Conservation (phyloP, 1,140 invertebrate genomes). For the Neodiprion virginianus region DNA sequence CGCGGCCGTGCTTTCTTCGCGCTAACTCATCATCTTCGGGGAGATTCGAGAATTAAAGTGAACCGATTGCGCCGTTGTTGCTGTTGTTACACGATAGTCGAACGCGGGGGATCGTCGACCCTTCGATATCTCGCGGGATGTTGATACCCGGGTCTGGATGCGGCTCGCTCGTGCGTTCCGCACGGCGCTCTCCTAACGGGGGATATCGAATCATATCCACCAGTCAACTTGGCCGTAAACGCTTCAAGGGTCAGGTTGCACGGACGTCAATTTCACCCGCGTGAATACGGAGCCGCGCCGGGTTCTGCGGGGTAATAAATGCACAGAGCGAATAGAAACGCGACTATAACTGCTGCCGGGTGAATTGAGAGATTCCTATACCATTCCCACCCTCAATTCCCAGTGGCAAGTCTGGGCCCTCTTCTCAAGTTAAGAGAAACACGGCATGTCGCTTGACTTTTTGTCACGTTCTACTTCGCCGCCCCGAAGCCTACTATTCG, state of each 20-base stretch:
- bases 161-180: not conserved
- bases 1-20: not conserved
- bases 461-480: too few relatives aligned
- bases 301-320: too few relatives aligned
- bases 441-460: too few relatives aligned
- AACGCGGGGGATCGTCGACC: slow-evolving; percentile 18
- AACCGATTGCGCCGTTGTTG: not conserved
- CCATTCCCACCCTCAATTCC: too few relatives aligned
- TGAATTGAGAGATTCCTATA: too few relatives aligned
- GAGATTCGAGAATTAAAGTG: not conserved
- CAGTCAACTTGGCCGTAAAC: not conserved
- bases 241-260: slow-evolving; percentile 6
- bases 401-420: too few relatives aligned
- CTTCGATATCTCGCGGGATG: slow-evolving; percentile 9
- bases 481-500: too few relatives aligned
- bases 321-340: too few relatives aligned
- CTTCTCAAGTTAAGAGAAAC: too few relatives aligned
- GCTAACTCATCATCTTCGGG: slow-evolving; percentile 7
- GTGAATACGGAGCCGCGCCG: too few relatives aligned
- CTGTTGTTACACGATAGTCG: slow-evolving; percentile 4
- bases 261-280: not conserved
- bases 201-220: not conserved
- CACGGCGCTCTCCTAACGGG: too few relatives aligned
- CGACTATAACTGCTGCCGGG: too few relatives aligned
- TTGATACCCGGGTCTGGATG: not conserved